Evolutionary conservation across 2,113 vertebrate species (phyloP), one percentile per base, ranked within the genome.

Genomic region (Mastomys natalensis): DNA sequence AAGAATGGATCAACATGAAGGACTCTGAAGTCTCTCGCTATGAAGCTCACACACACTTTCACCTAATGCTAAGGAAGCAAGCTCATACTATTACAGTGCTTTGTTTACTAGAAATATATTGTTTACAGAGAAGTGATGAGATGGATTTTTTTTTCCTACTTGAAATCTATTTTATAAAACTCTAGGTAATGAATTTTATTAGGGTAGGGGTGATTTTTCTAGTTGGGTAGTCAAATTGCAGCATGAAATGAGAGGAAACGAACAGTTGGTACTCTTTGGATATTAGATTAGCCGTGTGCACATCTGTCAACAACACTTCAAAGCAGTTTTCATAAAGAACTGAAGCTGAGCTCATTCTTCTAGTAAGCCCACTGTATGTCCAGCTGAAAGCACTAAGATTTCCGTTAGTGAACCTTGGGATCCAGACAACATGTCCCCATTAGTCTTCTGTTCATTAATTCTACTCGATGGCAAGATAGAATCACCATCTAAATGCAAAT

Each of bases 71-170:
- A 51, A 64, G 66, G 92, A 93, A 87, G 60, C 7, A 45, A 34
- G 1, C 19, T 92, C 90, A 53, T 9, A 48, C 48, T 3, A 48
- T 70, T 62, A 73, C 26, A 26, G 26, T 55, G 37, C 5, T 77
- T 89, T 93, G 48, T 87, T 48, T 58, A 45, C 34, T 12, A n/a
- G 55, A 40, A 95, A 95, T 53, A 87, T 88, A 12, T 11, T 19
- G 34, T 97, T 87, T 22, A 66, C 29, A 51, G 58, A 77, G 15
- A 96, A 89, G 45, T 88, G 31, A 87, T 70, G 87, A 90, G 81
- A 64, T 87, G 70, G 16, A 45, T 66, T 68, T 48, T 86, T 86
- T 81, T n/a, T 60, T 43, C 8, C 24, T 29, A 82, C 87, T 94
- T 58, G 34, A 93, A 73, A 90, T 84, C 48, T 5, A 22, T 89